These are phyloP conservation scores for Ploceus nigricollis DNA, from an alignment of 2,113 vertebrate genomes.

Conservation along the genomic window DNA sequence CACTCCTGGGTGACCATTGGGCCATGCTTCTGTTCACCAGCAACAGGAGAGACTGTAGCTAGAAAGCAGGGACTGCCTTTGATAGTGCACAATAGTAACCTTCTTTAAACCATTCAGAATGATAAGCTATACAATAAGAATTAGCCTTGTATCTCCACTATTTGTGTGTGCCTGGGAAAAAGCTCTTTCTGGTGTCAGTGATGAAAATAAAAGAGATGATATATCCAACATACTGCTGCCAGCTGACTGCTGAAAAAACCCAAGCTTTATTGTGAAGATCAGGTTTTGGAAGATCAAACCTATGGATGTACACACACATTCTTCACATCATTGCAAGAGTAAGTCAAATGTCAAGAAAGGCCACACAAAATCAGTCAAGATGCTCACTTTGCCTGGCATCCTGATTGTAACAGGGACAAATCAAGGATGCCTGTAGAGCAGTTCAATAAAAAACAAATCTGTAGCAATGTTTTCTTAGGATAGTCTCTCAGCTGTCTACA, in stretches of 20 bases:
- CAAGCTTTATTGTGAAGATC: not conserved
- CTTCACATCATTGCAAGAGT: not conserved
- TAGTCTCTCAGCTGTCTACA: not conserved
- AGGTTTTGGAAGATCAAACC: not conserved
- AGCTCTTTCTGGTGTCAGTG: not conserved
- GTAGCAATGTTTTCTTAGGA: not conserved
- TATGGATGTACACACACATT: fast-evolving
- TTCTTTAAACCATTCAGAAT: not conserved
- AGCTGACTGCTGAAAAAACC: not conserved
- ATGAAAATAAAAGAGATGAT: not conserved
- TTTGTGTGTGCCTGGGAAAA: not conserved
- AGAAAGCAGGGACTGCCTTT: not conserved
- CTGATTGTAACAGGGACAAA: not conserved
- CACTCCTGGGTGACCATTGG: not conserved
- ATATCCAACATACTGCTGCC: not conserved
- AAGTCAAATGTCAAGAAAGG: not conserved
- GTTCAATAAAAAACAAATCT: not conserved
- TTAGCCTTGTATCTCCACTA: not conserved
- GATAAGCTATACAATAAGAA: not conserved
- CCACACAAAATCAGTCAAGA: not conserved
- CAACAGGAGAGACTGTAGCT: not conserved
- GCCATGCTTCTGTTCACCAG: not conserved
- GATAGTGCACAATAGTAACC: not conserved
- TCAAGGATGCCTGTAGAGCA: not conserved
- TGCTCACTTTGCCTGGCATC: not conserved